Base-by-base conservation (phyloP, 2,797 vertebrate species). In the Leptatherina wallacei region DNA sequence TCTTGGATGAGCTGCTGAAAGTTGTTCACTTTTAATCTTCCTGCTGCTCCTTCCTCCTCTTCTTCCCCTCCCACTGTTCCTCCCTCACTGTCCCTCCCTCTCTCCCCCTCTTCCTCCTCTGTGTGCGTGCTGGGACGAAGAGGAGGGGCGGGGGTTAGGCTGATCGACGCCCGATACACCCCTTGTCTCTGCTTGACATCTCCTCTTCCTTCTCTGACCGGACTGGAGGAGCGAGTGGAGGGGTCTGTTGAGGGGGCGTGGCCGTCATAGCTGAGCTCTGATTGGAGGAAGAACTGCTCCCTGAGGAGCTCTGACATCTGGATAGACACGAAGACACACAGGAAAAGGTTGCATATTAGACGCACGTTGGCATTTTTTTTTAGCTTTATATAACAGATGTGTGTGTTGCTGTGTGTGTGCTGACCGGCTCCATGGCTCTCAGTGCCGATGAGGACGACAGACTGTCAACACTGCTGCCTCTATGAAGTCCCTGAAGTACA, bases 361-460 rank as follows among this genome's bases (percentile, higher is more conserved):
- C 32, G 63, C 27, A 29, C 13, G 6, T 54, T 16, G 29, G 2
- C 29, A 24, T 56, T 42, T n/a, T 35, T 35, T 35, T n/a, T 32
- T 16, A 32, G 47, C 2, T 58, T 75, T 22, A 40, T 60, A 11
- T 42, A 24, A 65, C 0, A n/a, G 33, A 57, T 38, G 57, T 29
- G 27, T 69, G 70, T 60, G 57, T 24, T 42, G 24, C 40, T 40
- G 49, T 62, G 60, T 10, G 38, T 3, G 4, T 0, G 80, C 96
- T 97, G 88, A 99, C 97, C 77, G 97, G 96, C 80, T 98, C 97
- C 82, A 97, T 96, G 69, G 97, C 96, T 75, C 95, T 96, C 87
- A 98, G 33, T 0, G 96, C 95, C 82, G 96, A 96, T 33, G 93
- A 80, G 12, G 94, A 95, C 0, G 95, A 94, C 32, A 97, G 88